Base-by-base conservation (phyloP, 2,888 invertebrate genomes). In the Troides oblongomaculatus region DNA sequence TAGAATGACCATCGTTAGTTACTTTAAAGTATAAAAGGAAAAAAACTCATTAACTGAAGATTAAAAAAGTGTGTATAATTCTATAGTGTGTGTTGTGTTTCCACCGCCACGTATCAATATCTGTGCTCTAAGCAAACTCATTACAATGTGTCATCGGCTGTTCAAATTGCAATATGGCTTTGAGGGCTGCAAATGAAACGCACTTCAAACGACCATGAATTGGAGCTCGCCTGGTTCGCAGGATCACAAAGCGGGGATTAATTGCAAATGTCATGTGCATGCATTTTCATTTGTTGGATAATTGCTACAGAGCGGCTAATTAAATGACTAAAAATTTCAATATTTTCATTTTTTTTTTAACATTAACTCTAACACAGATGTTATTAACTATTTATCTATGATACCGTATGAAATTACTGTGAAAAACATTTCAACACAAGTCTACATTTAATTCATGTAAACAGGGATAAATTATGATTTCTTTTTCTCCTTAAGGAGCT, bases 191-290 rank as follows among this genome's bases (percentile, higher is more conserved):
- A 68, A 68, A 62, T 50, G 65, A 69, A 61, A 66, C 62, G 69
- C 58, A 66, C 68, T 64, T 56, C 69, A 70, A 70, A 66, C 50
- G 66, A 66, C 62, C 62, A 66, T 61, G 66, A 66, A 70, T 66
- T 62, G 62, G 62, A 66, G 46, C 56, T 62, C 64, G 69, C 30
- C 57, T 53, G 61, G 7, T 23, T 21, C 8, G 61, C 46, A 39
- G 39, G 39, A 23, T 12, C 50, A 62, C 66, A 70, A 59, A 58
- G 66, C 50, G 23, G 58, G 53, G 62, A 70, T 66, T 70, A 70
- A 70, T 70, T 70, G 66, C 69, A 53, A 58, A 59, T 53, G 69
- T 66, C 69, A 70, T 59, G 58, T 59, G 23, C 69, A 70, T 21
- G 53, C 69, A n/a, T 62, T 57, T 57, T 58, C 62, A 66, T 70